Evolutionary conservation across 2,113 vertebrate species (phyloP), one percentile per base, ranked within the genome.

Genomic region (Sinocyclocheilus rhinocerous): DNA sequence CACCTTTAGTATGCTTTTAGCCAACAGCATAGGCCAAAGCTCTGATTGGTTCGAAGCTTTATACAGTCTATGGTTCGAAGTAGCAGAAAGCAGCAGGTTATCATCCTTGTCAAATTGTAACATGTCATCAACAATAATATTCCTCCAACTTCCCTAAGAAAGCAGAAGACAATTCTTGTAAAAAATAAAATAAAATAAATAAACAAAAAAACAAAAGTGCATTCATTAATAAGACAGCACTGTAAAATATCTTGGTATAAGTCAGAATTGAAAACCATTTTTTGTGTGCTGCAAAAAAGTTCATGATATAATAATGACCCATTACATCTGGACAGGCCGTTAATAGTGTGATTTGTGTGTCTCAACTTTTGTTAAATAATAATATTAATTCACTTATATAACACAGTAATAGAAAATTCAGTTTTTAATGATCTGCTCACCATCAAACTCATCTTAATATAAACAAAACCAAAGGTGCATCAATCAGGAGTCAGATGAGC

Each of bases 21-120:
- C 93, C 91, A 99, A 87, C 87, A 99, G 89, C 97, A 99, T 95
- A 50, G 98, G 97, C 98, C 98, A 99, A 81, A 99, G 96, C 91
- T 99, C 97, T 89, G 88, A 90, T 52, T 94, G 91, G 91, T 85
- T 94, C 15, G 94, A 33, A 33, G 29, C 29, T 33, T 33, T 33
- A 33, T 33, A 33, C 29, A 33, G 29, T 33, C 29, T 33, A 33
- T 33, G 29, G 29, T 33, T 33, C 2, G 29, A 33, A 33, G 29
- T 96, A 84, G 95, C 91, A 78, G 98, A 97, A 67, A 99, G 96
- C 89, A 99, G 93, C 50, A 98, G 90, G 59, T 95, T 94, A 75
- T 96, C 94, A 5, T 96, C 93, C 90, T 97, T 94, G 88, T 92
- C 95, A 91, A 98, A 99, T 45, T 97, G 98, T 92, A 99, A 91